Percentiles rank a stretch among this genome's conserved stretches.
Conservation (phyloP, 2,113 vertebrate genomes). For the Anolis sagrei region DNA sequence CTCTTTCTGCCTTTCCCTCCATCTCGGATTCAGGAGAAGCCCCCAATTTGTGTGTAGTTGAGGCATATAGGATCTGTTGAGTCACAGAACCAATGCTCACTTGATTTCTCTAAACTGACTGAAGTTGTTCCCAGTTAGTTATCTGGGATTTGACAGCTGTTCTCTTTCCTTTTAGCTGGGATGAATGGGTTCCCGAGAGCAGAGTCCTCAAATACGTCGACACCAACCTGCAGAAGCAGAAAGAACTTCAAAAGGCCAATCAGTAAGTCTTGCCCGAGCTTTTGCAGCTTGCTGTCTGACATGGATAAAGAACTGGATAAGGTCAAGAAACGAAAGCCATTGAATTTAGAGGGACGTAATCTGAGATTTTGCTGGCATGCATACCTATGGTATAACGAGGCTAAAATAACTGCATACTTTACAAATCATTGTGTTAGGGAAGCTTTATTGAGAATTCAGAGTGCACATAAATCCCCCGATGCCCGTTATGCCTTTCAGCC, state of each 20-base stretch:
- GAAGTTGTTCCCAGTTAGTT: background rate
- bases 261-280: conserved; percentile 84
- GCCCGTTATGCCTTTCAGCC: too few species aligned
- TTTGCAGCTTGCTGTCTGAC: too few species aligned
- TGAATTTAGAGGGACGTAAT: too few species aligned
- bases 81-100: background rate
- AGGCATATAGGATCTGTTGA: background rate
- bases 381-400: too few species aligned
- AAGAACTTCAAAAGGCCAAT: conserved; percentile 99
- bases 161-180: conserved; percentile 85
- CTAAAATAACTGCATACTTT: too few species aligned
- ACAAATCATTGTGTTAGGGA: too few species aligned
- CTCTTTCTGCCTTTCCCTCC: background rate
- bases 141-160: conserved; percentile 20
- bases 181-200: conserved; percentile 99
- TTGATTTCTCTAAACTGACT: conserved; percentile 5
- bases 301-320: too few species aligned
- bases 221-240: conserved; percentile 98
- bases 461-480: too few species aligned
- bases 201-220: conserved; percentile 99
- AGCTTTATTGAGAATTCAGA: too few species aligned
- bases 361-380: too few species aligned
- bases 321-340: too few species aligned
- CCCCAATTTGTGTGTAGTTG: background rate
- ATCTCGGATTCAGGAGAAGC: background rate